A percentile compares a stretch with the other conserved stretches of the same genome.
phyloP scores from a whole-genome alignment of 1,140 invertebrate genomes.

The Drosophila sp. region DNA sequence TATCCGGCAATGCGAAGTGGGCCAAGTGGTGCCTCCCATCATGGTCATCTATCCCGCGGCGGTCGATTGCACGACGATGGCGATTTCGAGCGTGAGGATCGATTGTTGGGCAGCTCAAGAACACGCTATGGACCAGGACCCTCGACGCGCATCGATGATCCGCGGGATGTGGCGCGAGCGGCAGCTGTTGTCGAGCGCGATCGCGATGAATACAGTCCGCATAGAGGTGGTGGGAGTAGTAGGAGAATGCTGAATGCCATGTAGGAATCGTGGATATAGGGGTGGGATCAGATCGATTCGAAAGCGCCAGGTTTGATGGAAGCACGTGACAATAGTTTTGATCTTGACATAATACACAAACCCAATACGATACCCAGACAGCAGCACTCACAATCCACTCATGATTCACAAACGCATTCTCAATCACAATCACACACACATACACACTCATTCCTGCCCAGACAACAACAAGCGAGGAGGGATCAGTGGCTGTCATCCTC shows the following conservation, averaged over 20 bases:
- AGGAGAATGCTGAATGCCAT: constrained; percentile 85
- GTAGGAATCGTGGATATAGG: constrained; percentile 85
- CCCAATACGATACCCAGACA: constrained; percentile 35
- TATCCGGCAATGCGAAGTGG: constrained; percentile 78
- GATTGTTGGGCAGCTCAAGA: constrained; percentile 60
- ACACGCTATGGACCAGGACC: constrained; percentile 73
- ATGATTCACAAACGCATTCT: constrained; percentile 13
- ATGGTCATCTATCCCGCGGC: constrained; percentile 72
- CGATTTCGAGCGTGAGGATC: constrained; percentile 79
- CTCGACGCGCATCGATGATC: constrained; percentile 69
- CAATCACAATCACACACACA: too few relatives aligned
- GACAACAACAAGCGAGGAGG: constrained; percentile 50
- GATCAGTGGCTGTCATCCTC: constrained; percentile 62
- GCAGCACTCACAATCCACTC: constrained; percentile 40
- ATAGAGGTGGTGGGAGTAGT: constrained; percentile 84
- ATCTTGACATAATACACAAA: constrained; percentile 75
- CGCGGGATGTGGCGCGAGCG: constrained; percentile 60
- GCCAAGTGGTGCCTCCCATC: constrained; percentile 74
- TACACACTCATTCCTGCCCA: constrained; percentile 30
- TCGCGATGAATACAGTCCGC: constrained; percentile 84
- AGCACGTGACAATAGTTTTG: constrained; percentile 83
- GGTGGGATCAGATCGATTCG: constrained; percentile 84
- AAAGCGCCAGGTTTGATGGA: constrained; percentile 80
- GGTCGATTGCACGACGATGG: constrained; percentile 73
- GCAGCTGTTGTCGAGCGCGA: constrained; percentile 78